These are phyloP conservation scores for Propithecus perrieri DNA, from an alignment of 2,797 vertebrate genomes.

Conservation along the genomic window DNA sequence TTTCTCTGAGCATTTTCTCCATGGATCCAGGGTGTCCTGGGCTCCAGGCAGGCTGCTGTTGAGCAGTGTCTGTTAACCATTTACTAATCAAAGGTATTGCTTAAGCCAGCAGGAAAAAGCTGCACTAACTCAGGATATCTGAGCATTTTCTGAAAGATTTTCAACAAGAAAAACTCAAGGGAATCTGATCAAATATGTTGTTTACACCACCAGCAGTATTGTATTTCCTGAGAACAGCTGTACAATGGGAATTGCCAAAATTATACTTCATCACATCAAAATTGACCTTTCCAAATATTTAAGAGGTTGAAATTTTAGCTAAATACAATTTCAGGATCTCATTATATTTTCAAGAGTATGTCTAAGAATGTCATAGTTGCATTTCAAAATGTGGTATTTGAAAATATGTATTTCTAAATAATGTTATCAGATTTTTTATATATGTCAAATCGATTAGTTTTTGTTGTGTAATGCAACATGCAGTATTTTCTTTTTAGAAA, in stretches of 20 bases:
- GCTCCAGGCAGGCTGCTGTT: not conserved
- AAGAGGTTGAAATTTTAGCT: constrained; percentile 68
- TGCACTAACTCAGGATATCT: not conserved
- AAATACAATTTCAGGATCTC: constrained; percentile 69
- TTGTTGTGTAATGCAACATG: not conserved
- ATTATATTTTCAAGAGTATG: constrained; percentile 60
- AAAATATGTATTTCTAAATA: constrained; percentile 60
- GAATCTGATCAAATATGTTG: constrained; percentile 18
- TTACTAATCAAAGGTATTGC: not conserved
- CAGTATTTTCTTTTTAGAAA: not conserved
- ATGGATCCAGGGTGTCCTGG: too few species aligned
- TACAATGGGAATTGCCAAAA: constrained; percentile 45
- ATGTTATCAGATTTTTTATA: constrained; percentile 13
- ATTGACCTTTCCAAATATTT: constrained; percentile 81
- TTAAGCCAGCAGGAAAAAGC: not conserved
- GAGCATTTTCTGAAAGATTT: constrained; percentile 43
- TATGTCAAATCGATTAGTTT: constrained; percentile 18
- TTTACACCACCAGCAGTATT: constrained; percentile 32
- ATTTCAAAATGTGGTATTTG: constrained; percentile 75
- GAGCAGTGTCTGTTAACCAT: not conserved
- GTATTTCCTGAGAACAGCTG: constrained; percentile 63
- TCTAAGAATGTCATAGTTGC: constrained; percentile 47
- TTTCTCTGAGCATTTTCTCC: not conserved
- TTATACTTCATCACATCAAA: constrained; percentile 68
- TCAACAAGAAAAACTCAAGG: constrained; percentile 47